phyloP scores from a whole-genome alignment of 2,888 invertebrate genomes.

The Acanthacorydalis orientalis region DNA sequence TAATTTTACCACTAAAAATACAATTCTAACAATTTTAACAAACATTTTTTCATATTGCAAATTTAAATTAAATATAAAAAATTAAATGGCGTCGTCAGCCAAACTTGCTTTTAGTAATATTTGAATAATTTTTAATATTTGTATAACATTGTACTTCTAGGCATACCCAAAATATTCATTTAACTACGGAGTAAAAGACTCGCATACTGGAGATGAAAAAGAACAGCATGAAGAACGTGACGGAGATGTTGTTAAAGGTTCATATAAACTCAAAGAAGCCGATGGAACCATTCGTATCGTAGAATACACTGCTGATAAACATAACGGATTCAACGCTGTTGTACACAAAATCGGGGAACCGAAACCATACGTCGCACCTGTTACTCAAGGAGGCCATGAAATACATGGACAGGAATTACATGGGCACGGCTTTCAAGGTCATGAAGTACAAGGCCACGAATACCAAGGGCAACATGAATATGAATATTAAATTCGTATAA shows the following conservation, averaged over 20 bases:
- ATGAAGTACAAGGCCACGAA: no score
- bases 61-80: no score
- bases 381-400: slow-evolving; percentile 9
- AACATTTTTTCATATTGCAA: no score
- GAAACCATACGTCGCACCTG: slow-evolving; percentile 18
- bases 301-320: slow-evolving; percentile 40
- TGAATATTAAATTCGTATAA: slow-evolving; percentile 2
- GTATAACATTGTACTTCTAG: slow-evolving; percentile 22
- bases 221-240: slow-evolving; percentile 43
- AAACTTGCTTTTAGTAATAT: no score
- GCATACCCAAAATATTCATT: slow-evolving; percentile 38
- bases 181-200: slow-evolving; percentile 40
- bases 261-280: slow-evolving; percentile 36
- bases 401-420: slow-evolving; percentile 9
- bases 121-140: no score
- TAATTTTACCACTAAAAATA: no score
- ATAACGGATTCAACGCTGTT: slow-evolving; percentile 39
- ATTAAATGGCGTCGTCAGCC: no score
- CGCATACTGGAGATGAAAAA: slow-evolving; percentile 39
- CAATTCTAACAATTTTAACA: no score
- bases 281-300: slow-evolving; percentile 40
- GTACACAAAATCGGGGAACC: slow-evolving; percentile 36
- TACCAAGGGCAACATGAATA: slow-evolving; percentile 11
- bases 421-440: slow-evolving; percentile 11
- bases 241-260: slow-evolving; percentile 42